A percentile compares a stretch with the other conserved stretches of the same genome.
Evolutionary conservation across 2,888 invertebrate genomes (phyloP).

Genomic region (Parnassius orleans): DNA sequence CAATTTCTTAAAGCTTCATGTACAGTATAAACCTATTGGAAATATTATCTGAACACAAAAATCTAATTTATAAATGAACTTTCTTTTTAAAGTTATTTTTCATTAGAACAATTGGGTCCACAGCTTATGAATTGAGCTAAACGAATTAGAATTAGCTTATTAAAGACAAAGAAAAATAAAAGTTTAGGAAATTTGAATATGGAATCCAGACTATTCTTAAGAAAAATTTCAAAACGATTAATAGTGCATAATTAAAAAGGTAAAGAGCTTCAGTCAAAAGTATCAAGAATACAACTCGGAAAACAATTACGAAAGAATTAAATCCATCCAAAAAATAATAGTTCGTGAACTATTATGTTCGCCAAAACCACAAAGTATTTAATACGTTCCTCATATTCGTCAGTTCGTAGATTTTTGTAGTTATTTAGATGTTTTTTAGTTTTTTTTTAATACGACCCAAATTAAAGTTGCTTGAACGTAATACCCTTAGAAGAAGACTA

Average conservation of each 20-base stretch:
- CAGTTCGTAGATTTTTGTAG: not conserved
- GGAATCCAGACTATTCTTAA: too few species aligned
- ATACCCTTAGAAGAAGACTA: slow-evolving; percentile 37
- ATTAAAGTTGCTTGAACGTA: slow-evolving; percentile 3
- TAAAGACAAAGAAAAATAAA: slow-evolving; percentile 8
- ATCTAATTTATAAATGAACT: not conserved
- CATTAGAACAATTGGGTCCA: slow-evolving; percentile 59
- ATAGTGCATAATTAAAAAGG: slow-evolving; percentile 8
- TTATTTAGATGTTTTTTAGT: slow-evolving; percentile 1
- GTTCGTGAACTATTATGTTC: slow-evolving; percentile 24
- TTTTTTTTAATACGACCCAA: not conserved
- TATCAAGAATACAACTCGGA: not conserved
- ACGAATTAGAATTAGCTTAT: slow-evolving; percentile 62
- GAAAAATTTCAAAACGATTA: too few species aligned
- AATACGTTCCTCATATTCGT: slow-evolving; percentile 32
- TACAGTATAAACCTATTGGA: too few species aligned
- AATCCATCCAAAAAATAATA: slow-evolving; percentile 54
- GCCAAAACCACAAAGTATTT: slow-evolving; percentile 37
- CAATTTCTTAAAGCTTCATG: too few species aligned
- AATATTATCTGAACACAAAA: too few species aligned
- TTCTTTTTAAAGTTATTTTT: not conserved
- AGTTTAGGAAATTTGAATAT: too few species aligned
- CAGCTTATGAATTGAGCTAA: slow-evolving; percentile 60
- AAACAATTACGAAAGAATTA: slow-evolving; percentile 35
- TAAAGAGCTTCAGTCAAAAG: not conserved